Percentiles rank a stretch among this genome's conserved stretches.
Evolutionary conservation across 2,113 vertebrate genomes (phyloP).

Genomic region (Boulengeromyrus knoepffleri): DNA sequence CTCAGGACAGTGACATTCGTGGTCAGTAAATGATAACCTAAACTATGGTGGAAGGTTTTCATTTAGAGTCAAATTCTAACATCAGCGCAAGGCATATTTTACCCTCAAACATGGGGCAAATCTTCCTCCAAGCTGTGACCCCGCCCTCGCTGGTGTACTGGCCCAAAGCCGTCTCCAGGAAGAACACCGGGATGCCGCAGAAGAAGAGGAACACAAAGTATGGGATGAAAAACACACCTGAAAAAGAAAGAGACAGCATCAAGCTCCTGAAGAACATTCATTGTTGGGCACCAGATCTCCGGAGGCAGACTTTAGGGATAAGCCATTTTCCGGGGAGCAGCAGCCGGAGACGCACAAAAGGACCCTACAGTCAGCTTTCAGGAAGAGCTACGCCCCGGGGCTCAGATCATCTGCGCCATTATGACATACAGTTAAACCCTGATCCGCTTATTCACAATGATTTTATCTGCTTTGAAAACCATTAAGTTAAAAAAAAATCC

Average conservation of each 20-base stretch:
- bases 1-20: background rate
- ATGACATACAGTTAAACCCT: background rate
- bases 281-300: background rate
- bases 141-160: constrained; percentile 87
- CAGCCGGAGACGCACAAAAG: background rate
- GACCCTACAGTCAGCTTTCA: background rate
- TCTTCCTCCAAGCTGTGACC: constrained; percentile 85
- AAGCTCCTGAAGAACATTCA: background rate
- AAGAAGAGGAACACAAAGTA: constrained; percentile 83
- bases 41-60: background rate
- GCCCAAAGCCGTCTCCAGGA: constrained; percentile 81
- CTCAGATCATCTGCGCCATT: background rate
- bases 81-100: background rate
- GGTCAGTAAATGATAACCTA: background rate
- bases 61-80: background rate
- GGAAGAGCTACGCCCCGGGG: background rate
- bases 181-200: constrained; percentile 81
- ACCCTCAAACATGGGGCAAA: constrained; percentile 90
- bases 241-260: background rate
- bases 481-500: background rate
- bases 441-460: background rate
- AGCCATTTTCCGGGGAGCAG: background rate
- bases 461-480: background rate
- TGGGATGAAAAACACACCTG: constrained; percentile 86
- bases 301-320: background rate